Conservation (phyloP, 2,888 invertebrate genomes). For the Neoaliturus tenellus region DNA sequence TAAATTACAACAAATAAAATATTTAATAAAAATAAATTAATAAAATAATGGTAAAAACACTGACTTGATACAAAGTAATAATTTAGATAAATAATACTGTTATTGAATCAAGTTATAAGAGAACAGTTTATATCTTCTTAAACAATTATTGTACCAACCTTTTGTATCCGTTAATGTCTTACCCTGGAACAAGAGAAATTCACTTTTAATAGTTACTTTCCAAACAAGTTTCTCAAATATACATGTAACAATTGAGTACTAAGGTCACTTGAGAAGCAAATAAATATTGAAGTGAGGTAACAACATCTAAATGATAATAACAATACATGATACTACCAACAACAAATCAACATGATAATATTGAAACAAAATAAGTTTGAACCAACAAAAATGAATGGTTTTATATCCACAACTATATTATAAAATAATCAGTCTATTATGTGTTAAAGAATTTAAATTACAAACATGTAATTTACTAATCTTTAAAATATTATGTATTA, state of each 20-base stretch:
- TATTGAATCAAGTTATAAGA: background rate
- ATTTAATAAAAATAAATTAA: background rate
- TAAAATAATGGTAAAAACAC: background rate
- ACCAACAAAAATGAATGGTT: background rate
- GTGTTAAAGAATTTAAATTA: background rate
- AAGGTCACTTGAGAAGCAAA: too few species aligned
- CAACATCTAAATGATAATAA: too few species aligned
- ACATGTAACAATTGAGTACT: background rate
- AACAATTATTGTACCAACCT: slow-evolving; percentile 16
- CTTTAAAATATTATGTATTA: background rate
- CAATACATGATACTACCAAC: too few species aligned
- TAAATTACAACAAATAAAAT: background rate
- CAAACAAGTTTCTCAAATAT: background rate
- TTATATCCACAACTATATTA: too few species aligned
- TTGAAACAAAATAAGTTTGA: too few species aligned
- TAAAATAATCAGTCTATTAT: background rate
- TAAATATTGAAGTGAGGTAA: too few species aligned
- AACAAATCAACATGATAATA: too few species aligned
- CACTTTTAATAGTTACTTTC: slow-evolving; percentile 9
- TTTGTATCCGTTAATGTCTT: slow-evolving; percentile 41
- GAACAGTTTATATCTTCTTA: slow-evolving; percentile 4
- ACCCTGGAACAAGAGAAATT: slow-evolving; percentile 47
- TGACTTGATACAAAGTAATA: background rate
- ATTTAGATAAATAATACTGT: slow-evolving; percentile 18
- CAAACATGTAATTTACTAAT: background rate